Base-by-base conservation (phyloP, 1,140 invertebrate genomes). In the Rhyacophila brunnea region DNA sequence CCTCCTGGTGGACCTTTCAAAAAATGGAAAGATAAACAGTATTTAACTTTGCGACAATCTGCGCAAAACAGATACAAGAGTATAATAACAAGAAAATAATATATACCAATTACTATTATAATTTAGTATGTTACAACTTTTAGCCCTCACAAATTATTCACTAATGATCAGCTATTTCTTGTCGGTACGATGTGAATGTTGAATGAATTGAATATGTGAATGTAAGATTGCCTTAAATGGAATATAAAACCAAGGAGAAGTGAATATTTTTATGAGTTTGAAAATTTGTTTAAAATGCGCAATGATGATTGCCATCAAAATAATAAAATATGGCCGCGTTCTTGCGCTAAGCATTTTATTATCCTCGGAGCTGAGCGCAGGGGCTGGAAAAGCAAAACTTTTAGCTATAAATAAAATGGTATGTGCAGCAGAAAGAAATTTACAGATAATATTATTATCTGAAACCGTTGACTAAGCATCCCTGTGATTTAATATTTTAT, bases 301-400 rank as follows among this genome's bases (percentile, higher is more conserved):
- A 17, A 58, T 58, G 46, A 63, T 55, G 60, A 63, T 63, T 63
- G 54, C 50, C 55, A 54, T 63, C 55, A 58, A 63, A 62, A 58
- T 58, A 63, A 63, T 63, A 57, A 63, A 63, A 63, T 63, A 58
- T 58, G 60, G 60, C 50, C 15, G 52, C 53, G 34, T 19, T 45
- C 23, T 44, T 46, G n/a, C 52, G 38, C 60, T 52, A 52, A 57
- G 46, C 49, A 62, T 57, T 58, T 63, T 63, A 63, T 63, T 63
- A 54, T 58, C 50, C 23, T 53, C 55, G 19, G 40, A 51, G 46
- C 28, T 49, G 50, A 42, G 44, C n/a, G 49, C 40, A 47, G 55
- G 50, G 34, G 46, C 35, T 19, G 34, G 34, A 63, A 45, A 34
- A 19, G 56, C 13, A 18, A 54, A 63, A 63, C 55, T 63, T 63